Base-by-base conservation (phyloP, 2,113 vertebrate genomes). In the Calyptommatus sinebrachiatus region DNA sequence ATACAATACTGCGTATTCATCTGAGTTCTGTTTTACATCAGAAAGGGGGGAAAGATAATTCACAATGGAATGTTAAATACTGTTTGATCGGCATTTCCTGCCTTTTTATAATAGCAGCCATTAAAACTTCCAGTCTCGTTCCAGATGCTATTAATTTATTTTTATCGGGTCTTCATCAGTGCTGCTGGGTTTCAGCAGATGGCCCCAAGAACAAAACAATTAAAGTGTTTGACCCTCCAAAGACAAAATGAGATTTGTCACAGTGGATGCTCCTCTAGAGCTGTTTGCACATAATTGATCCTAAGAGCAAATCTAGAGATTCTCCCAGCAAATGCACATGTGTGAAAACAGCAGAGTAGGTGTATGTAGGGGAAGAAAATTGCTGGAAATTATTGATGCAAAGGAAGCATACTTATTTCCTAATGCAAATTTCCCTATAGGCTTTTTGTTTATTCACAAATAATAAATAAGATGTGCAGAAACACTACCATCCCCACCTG, bases 151-250 rank as follows among this genome's bases (percentile, higher is more conserved):
- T 65, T 16, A 65, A 8, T 26, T 45, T 57, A 8, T 26, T 45
- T 57, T 35, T 12, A 26, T 79, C 70, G 65, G 8, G 22, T 73
- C 61, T 63, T 22, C 45, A 57, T 73, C 46, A 7, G 46, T n/a
- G 48, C 60, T 73, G 46, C 62, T 50, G 20, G 11, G 61, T n/a
- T 53, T 29, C 18, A 63, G 26, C 71, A 73, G 62, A 80, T 41
- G 61, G 29, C 29, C 61, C 46, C 29, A 73, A 31, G 46, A 73
- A 66, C 78, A 80, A 80, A 80, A 60, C 29, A 80, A 80, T 66
- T 24, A 73, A 66, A 67, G 22, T 71, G 8, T 65, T 63, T 72
- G 69, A 62, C 35, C 53, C 11, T 45, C 68, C 60, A 65, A 79
- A 63, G 46, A 48, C 45, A 31, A 41, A 53, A 45, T 4, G 7